phyloP scores from a whole-genome alignment of 2,888 invertebrate species.

The Cerastoderma edule region DNA sequence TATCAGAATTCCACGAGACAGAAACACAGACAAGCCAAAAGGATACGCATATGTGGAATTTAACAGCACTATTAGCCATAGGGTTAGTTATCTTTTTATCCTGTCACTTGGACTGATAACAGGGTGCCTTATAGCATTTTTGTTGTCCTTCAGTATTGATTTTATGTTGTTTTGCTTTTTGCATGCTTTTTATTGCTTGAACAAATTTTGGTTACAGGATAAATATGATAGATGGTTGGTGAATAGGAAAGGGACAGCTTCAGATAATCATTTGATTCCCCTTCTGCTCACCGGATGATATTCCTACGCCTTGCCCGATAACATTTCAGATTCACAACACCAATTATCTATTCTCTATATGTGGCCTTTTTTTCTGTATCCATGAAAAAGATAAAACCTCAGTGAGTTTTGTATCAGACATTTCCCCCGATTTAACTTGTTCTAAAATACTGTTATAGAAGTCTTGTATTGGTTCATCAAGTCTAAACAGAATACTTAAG shows the following conservation, averaged over 20 bases:
- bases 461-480: too few relatives aligned
- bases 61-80: conserved; percentile 74
- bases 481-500: too few relatives aligned
- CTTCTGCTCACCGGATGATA: too few relatives aligned
- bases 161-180: not conserved
- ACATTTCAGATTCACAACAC: too few relatives aligned
- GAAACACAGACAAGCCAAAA: conserved; percentile 73
- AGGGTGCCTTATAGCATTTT: not conserved
- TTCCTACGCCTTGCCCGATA: too few relatives aligned
- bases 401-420: too few relatives aligned
- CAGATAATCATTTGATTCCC: not conserved
- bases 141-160: not conserved
- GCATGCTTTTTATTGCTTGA: not conserved
- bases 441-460: too few relatives aligned
- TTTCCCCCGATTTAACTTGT: too few relatives aligned
- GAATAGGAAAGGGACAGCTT: not conserved
- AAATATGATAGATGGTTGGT: not conserved
- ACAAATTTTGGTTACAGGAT: not conserved
- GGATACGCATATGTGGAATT: conserved; percentile 81
- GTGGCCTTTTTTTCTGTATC: too few relatives aligned
- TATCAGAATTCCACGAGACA: conserved; percentile 77
- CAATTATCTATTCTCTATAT: too few relatives aligned
- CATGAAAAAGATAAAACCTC: too few relatives aligned
- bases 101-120: not conserved
- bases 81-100: conserved; percentile 63